These are phyloP conservation scores for Hartigia nigra DNA, from an alignment of 2,888 invertebrate species.

Conservation along the genomic window DNA sequence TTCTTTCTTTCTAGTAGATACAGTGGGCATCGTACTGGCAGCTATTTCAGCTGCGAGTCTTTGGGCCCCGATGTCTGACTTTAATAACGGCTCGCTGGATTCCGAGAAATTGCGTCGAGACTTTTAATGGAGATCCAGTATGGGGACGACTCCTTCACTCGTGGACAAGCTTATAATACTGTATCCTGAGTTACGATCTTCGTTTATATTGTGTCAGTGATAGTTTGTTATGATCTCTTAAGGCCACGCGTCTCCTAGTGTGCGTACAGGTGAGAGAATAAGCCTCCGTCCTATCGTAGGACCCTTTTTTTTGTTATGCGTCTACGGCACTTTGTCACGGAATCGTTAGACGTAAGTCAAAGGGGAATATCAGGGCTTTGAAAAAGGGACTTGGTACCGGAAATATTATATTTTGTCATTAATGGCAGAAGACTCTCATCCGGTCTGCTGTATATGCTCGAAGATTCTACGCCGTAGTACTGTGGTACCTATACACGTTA, in stretches of 20 bases:
- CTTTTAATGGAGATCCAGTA: neutral
- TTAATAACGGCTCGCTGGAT: conserved; percentile 1
- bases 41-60: neutral
- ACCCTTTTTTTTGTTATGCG: neutral
- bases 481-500: no score
- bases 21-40: neutral
- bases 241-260: no score
- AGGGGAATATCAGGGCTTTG: neutral
- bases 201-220: neutral
- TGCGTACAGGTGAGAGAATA: neutral
- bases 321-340: neutral
- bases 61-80: neutral
- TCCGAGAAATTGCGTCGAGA: neutral
- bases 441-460: neutral
- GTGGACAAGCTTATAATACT: neutral
- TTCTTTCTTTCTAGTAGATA: neutral
- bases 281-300: neutral
- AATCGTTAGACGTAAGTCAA: neutral
- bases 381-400: conserved; percentile 18
- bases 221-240: neutral
- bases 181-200: neutral
- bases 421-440: conserved; percentile 2
- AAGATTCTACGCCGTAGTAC: neutral
- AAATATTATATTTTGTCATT: conserved; percentile 12
- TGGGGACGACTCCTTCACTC: neutral